Evolutionary conservation across 1,140 invertebrate genomes (phyloP).

Genomic region (Episyrphus balteatus): DNA sequence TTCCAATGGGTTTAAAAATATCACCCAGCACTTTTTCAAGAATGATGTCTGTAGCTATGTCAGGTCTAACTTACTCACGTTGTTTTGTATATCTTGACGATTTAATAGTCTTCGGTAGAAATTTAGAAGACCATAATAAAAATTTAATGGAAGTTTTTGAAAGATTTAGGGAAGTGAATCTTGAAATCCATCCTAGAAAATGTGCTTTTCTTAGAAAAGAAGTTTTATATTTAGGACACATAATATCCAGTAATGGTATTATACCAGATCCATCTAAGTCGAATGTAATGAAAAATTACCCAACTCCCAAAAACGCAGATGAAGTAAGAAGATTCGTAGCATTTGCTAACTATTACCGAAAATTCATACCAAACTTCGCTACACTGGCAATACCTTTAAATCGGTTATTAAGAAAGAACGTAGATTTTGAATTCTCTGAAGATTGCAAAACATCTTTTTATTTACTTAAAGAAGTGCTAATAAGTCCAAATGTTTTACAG

Average conservation of each 20-base stretch:
- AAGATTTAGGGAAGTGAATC: constrained; percentile 6
- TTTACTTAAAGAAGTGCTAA: constrained; percentile 3
- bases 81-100: no score
- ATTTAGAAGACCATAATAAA: no score
- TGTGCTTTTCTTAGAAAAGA: constrained; percentile 14
- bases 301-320: constrained; percentile 16
- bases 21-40: no score
- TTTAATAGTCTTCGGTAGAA: no score
- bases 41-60: constrained; percentile 16
- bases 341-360: constrained; percentile 4
- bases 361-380: constrained; percentile 1
- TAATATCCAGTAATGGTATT: constrained; percentile 14
- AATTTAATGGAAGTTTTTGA: no score
- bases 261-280: constrained; percentile 14
- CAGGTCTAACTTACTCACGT: not conserved
- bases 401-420: not conserved
- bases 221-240: constrained; percentile 21
- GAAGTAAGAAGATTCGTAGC: constrained; percentile 12
- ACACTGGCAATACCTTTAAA: no score
- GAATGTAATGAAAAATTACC: constrained; percentile 15
- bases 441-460: constrained; percentile 1
- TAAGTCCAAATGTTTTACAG: not conserved
- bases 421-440: not conserved
- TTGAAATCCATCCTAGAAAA: constrained; percentile 6
- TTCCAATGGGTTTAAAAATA: no score